Conservation (phyloP, 2,888 invertebrate genomes). For the Dicycla oo region DNA sequence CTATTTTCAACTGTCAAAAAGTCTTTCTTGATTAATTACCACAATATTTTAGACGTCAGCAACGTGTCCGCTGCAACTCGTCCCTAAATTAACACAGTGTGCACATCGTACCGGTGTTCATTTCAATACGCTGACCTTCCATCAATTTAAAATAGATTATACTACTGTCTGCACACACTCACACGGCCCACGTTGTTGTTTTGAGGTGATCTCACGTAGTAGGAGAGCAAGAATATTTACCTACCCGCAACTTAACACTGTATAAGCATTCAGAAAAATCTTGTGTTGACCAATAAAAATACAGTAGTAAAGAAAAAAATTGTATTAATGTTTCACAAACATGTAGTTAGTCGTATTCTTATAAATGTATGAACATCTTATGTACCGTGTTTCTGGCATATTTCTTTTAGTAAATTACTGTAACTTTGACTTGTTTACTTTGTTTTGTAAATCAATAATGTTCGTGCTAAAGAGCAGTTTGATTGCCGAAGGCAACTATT, state of each 20-base stretch:
- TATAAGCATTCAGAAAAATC: slow-evolving; percentile 38
- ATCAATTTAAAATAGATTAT: slow-evolving; percentile 87
- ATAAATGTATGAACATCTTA: background rate
- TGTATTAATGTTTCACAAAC: background rate
- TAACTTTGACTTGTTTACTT: background rate
- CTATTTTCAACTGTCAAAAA: slow-evolving; percentile 42
- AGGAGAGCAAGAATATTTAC: slow-evolving; percentile 50
- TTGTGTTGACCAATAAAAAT: slow-evolving; percentile 2
- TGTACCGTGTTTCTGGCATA: background rate
- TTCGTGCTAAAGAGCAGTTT: background rate
- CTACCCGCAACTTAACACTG: slow-evolving; percentile 49
- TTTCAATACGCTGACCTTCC: slow-evolving; percentile 83
- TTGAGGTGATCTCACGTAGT: slow-evolving; percentile 62
- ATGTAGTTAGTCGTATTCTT: background rate
- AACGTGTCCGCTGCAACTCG: slow-evolving; percentile 58
- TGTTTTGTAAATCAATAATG: slow-evolving; percentile 1
- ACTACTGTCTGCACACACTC: slow-evolving; percentile 59
- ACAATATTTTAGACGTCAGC: slow-evolving; percentile 34
- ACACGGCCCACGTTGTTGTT: slow-evolving; percentile 62
- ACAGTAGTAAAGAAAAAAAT: background rate
- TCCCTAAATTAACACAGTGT: slow-evolving; percentile 66
- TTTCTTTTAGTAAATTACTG: background rate
- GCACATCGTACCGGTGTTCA: slow-evolving; percentile 64
- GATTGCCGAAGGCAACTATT: background rate
- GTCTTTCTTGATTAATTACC: slow-evolving; percentile 26